Evolutionary conservation across 2,888 invertebrate genomes (phyloP).

Genomic region (Oscheius onirici): DNA sequence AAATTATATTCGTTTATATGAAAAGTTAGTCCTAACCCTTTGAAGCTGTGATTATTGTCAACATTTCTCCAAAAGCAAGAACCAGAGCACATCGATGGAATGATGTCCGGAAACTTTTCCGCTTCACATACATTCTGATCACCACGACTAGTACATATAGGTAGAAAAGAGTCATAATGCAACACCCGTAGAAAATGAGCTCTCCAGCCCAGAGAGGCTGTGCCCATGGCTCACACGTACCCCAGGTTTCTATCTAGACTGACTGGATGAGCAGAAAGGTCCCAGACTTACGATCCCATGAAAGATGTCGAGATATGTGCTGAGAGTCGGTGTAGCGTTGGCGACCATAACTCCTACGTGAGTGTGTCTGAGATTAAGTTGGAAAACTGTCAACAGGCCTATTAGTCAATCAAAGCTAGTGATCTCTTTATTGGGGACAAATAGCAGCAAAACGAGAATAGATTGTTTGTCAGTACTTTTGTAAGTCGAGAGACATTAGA

Average conservation of each 20-base stretch:
- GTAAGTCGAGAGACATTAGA: no score
- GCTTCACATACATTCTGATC: background rate
- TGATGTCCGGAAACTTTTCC: background rate
- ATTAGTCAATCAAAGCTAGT: no score
- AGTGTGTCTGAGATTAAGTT: background rate
- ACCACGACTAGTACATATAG: background rate
- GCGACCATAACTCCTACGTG: background rate
- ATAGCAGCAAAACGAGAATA: no score
- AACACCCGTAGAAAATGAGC: background rate
- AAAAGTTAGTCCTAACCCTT: background rate
- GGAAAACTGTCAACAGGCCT: no score
- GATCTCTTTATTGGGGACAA: no score
- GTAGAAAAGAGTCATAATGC: conserved; percentile 12
- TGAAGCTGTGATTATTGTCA: background rate
- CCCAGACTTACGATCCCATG: background rate
- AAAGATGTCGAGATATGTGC: conserved; percentile 18
- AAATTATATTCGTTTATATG: background rate
- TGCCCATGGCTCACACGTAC: conserved; percentile 14
- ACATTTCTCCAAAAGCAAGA: conserved; percentile 6
- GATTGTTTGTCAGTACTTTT: no score
- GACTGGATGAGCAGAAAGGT: no score
- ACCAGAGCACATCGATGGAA: conserved; percentile 9
- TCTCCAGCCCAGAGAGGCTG: conserved; percentile 5
- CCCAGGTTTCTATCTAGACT: conserved; percentile 3
- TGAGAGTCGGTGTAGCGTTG: conserved; percentile 13